Conservation (phyloP, 1,140 invertebrate genomes). For the Trichogramma pretiosum region DNA sequence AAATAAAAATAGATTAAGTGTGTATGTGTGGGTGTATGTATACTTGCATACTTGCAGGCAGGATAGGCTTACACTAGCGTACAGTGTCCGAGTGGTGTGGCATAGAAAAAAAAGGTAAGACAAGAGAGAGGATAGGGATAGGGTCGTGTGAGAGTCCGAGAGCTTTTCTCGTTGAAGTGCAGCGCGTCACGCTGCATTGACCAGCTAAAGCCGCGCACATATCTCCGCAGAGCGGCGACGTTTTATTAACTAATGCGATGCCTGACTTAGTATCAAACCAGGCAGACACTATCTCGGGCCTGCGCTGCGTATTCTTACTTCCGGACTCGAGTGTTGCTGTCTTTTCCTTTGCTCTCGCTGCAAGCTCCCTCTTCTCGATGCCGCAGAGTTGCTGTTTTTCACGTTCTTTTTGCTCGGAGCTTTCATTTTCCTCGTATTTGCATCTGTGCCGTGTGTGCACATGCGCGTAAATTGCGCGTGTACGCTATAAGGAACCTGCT, state of each 20-base stretch:
- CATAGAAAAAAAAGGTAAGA: too few relatives aligned
- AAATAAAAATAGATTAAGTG: conserved; percentile 18
- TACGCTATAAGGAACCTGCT: too few relatives aligned
- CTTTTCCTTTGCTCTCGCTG: too few relatives aligned
- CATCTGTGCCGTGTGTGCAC: too few relatives aligned
- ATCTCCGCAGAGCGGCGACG: conserved; percentile 27
- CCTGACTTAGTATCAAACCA: conserved; percentile 42
- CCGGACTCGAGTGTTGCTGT: conserved; percentile 29
- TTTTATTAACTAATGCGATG: conserved; percentile 43
- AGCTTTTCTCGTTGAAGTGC: not conserved
- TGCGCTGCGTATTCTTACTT: conserved; percentile 35
- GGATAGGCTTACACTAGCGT: too few relatives aligned
- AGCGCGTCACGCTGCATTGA: conserved; percentile 27
- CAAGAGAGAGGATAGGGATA: too few relatives aligned
- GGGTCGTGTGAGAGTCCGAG: conserved; percentile 5
- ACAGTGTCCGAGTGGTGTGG: too few relatives aligned
- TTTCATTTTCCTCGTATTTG: too few relatives aligned
- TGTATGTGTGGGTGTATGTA: not conserved
- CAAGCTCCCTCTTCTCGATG: conserved; percentile 25
- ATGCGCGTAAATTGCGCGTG: too few relatives aligned
- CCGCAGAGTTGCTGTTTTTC: too few relatives aligned
- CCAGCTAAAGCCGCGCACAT: too few relatives aligned
- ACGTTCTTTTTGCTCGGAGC: conserved; percentile 22
- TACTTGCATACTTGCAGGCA: too few relatives aligned
- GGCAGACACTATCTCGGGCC: conserved; percentile 39